Base-by-base conservation (phyloP, 2,888 invertebrate species). In the Timema cristinae region DNA sequence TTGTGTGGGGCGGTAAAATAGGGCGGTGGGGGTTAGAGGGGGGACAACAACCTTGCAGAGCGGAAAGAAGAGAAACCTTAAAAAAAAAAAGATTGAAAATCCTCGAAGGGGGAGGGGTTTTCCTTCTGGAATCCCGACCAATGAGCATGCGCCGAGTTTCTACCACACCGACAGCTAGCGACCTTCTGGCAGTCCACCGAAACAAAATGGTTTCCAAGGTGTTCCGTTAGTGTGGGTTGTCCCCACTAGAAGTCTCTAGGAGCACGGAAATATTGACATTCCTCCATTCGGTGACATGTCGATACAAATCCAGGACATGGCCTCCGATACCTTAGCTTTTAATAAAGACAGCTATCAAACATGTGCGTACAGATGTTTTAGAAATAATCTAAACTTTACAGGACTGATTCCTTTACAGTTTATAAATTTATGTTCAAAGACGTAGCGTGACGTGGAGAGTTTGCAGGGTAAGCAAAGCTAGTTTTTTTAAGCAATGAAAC, bases 181-280 rank as follows among this genome's bases (percentile, higher is more conserved):
- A 80, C 82, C 82, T 81, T 81, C 82, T 82, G 82, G 82, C 81
- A 81, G 81, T 80, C 80, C 82, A 82, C 82, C 82, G 83, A 84
- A 86, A 86, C 86, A 86, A 86, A 86, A 87, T 87, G 87, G 86
- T 85, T 85, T 86, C 82, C 66, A 6, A 50, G 15, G 15, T 13
- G 11, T 49, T 61, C 48, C 83, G 70, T 71, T 76, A 74, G 76
- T 82, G 80, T 76, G 67, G 52, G 69, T 73, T 74, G 73, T 76
- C 74, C 70, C 75, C 78, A 78, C 79, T 77, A 85, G 86, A 84
- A 84, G 85, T 84, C 84, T 80, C 67, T 54, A 71, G 56, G 11
- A 56, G 16, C 67, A 50, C 50, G 59, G n/a, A 59, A 59, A 15
- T 32, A 32, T 32, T 32, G 32, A 32, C 32, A 32, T 32, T 32